Percentiles rank a stretch among this genome's conserved stretches.
phyloP scores from a whole-genome alignment of 1,140 invertebrate genomes.

The Arion vulgaris region DNA sequence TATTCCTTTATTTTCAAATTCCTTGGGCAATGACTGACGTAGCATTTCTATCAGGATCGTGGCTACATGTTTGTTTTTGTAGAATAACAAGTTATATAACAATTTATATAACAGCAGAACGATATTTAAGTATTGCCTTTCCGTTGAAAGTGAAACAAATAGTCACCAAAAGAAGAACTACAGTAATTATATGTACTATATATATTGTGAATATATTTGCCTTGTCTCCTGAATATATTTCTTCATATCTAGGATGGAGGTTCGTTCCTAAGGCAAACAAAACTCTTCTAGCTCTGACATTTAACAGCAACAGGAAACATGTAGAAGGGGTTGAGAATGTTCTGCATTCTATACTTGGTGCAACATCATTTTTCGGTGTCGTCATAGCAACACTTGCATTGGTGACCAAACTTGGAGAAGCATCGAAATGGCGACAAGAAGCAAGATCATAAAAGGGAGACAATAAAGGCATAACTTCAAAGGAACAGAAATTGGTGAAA shows the following conservation, averaged over 20 bases:
- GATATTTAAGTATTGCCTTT: not conserved
- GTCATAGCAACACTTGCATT: not conserved
- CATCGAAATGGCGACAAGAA: not conserved
- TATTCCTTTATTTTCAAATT: not conserved
- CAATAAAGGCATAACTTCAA: not conserved
- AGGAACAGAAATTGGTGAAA: not conserved
- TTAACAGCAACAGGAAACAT: not conserved
- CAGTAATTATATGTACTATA: not conserved
- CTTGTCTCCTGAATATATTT: not conserved
- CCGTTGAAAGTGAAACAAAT: constrained; percentile 4
- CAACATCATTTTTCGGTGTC: not conserved
- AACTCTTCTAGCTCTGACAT: not conserved
- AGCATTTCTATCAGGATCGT: not conserved
- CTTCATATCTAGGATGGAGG: not conserved
- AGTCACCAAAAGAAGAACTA: not conserved
- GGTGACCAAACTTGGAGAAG: not conserved
- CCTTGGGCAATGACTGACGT: not conserved
- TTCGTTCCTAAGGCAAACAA: not conserved
- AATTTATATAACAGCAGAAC: not conserved
- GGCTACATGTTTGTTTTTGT: not conserved
- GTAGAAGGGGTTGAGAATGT: not conserved
- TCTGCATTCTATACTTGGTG: not conserved
- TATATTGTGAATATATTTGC: not conserved
- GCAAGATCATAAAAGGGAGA: not conserved
- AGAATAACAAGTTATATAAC: not conserved